Conservation (phyloP, 2,797 vertebrate genomes). For the Propithecus deckenii region DNA sequence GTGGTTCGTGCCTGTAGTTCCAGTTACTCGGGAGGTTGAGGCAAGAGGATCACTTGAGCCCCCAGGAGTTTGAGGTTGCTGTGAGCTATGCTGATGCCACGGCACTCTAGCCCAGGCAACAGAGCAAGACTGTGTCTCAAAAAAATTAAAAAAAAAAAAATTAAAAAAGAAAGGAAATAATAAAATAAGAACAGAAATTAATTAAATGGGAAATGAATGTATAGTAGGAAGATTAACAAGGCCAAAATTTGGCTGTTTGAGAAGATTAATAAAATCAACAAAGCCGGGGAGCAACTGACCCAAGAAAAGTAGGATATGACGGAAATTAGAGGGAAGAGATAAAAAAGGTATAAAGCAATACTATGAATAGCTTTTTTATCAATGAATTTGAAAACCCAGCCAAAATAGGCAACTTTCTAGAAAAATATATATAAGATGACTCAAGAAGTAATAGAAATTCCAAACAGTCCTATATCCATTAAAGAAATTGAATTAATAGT, state of each 20-base stretch:
- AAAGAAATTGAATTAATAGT: neutral
- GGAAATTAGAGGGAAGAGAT: neutral
- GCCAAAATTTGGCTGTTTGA: neutral
- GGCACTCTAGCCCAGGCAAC: too few relatives aligned
- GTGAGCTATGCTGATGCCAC: too few relatives aligned
- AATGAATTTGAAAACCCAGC: neutral
- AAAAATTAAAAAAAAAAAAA: too few relatives aligned
- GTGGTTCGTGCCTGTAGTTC: too few relatives aligned
- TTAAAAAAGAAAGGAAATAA: neutral
- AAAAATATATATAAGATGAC: neutral
- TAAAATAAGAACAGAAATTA: neutral
- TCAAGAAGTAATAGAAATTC: neutral
- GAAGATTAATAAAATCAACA: neutral
- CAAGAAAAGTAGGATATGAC: neutral
- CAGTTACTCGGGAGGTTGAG: too few relatives aligned
- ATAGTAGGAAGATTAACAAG: neutral
- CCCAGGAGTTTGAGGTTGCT: too few relatives aligned
- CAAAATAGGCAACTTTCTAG: neutral
- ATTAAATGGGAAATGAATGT: neutral
- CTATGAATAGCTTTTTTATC: neutral
- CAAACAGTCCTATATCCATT: neutral
- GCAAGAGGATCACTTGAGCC: too few relatives aligned
- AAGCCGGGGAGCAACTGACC: neutral
- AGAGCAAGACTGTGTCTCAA: too few relatives aligned
- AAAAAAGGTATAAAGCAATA: neutral